phyloP scores from a whole-genome alignment of 2,888 invertebrate genomes.

The Diarsia dahlii region DNA sequence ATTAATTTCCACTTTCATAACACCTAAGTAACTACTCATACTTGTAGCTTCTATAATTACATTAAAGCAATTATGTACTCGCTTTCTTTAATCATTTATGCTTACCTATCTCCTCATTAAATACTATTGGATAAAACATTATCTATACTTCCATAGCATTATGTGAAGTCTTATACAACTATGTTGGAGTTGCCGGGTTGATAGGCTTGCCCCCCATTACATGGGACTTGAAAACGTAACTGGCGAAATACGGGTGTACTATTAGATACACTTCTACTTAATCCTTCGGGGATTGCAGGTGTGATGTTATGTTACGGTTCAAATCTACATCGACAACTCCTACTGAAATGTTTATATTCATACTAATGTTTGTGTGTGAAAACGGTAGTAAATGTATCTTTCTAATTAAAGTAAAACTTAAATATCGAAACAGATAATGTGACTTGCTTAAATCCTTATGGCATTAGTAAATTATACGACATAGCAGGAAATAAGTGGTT shows the following conservation, averaged over 20 bases:
- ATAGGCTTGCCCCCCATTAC: too few species aligned
- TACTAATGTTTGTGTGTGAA: not conserved
- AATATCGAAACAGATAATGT: not conserved
- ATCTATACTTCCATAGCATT: conserved; percentile 4
- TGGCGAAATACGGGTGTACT: too few species aligned
- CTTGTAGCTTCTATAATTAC: not conserved
- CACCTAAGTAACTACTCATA: not conserved
- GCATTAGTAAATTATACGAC: too few species aligned
- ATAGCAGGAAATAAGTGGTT: conserved; percentile 24
- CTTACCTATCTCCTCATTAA: conserved; percentile 11
- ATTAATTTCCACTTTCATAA: conserved; percentile 8
- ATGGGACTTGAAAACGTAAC: too few species aligned
- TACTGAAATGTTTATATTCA: not conserved
- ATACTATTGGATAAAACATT: conserved; percentile 3
- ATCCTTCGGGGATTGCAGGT: too few species aligned
- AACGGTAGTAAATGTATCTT: not conserved
- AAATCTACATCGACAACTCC: not conserved
- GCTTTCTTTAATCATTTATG: conserved; percentile 12
- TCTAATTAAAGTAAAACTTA: conserved; percentile 9
- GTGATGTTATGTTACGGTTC: not conserved
- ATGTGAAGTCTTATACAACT: not conserved
- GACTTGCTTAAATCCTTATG: not conserved
- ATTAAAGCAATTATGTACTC: conserved; percentile 17
- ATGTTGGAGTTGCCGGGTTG: too few species aligned
- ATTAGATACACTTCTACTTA: too few species aligned